A percentile compares a stretch with the other conserved stretches of the same genome.
Conservation (phyloP, 2,113 vertebrate genomes). For the Trachemys scripta region DNA sequence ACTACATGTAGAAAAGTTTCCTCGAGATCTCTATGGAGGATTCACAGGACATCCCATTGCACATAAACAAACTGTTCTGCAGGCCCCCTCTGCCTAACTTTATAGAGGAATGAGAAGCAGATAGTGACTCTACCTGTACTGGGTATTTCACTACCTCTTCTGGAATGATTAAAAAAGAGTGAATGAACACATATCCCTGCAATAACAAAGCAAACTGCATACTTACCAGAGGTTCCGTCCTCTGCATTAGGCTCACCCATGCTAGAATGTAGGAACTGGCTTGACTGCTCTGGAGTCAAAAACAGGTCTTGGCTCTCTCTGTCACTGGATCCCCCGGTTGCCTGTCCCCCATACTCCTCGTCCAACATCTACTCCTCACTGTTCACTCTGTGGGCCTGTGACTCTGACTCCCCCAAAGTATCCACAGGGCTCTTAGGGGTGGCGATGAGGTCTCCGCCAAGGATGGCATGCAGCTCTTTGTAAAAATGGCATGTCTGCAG, state of each 20-base stretch:
- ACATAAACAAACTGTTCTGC: too few relatives aligned
- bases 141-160: neutral
- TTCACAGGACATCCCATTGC: too few relatives aligned
- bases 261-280: neutral
- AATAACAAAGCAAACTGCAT: neutral
- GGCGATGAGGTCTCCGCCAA: too few relatives aligned
- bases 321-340: neutral
- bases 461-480: too few relatives aligned
- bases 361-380: neutral
- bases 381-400: too few relatives aligned
- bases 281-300: neutral
- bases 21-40: too few relatives aligned
- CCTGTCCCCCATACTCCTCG: neutral
- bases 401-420: too few relatives aligned
- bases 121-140: neutral
- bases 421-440: too few relatives aligned
- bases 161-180: neutral
- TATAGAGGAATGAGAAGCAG: neutral
- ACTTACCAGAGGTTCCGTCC: neutral
- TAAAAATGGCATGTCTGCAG: too few relatives aligned
- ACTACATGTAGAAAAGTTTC: too few relatives aligned
- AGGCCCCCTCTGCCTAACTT: too few relatives aligned
- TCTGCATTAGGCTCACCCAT: neutral
- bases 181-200: neutral
- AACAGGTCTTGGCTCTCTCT: neutral